Conservation (phyloP, 2,113 vertebrate genomes). For the Microcebus murinus region DNA sequence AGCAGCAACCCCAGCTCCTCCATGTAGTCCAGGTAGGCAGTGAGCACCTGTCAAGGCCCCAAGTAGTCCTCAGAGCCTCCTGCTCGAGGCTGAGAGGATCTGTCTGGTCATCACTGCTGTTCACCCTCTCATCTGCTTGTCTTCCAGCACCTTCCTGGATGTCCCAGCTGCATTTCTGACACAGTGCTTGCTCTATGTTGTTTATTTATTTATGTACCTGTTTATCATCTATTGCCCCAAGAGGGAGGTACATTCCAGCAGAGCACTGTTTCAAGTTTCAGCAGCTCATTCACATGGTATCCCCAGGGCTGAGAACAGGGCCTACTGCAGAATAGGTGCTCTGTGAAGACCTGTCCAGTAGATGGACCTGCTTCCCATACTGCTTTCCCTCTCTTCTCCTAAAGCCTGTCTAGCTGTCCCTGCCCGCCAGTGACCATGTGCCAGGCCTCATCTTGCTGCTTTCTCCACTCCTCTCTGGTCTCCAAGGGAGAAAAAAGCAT, state of each 20-base stretch:
- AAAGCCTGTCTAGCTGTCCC: background rate
- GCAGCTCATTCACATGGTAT: background rate
- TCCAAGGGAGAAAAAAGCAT: background rate
- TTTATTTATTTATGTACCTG: background rate
- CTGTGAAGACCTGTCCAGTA: background rate
- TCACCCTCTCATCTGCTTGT: background rate
- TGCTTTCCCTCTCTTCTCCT: background rate
- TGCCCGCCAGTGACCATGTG: background rate
- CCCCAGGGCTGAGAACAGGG: background rate
- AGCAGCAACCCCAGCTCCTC: slow-evolving; percentile 94
- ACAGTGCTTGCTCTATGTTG: background rate
- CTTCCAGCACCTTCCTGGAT: background rate
- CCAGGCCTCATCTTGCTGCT: slow-evolving; percentile 2
- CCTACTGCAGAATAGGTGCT: background rate
- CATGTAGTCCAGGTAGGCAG: slow-evolving; percentile 97
- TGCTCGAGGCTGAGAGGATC: background rate
- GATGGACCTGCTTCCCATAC: background rate
- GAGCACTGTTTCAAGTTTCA: background rate
- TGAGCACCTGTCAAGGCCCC: slow-evolving; percentile 87
- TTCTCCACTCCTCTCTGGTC: background rate
- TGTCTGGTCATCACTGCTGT: background rate
- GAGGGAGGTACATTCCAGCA: background rate
- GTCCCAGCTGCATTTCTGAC: background rate
- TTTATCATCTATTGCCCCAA: background rate
- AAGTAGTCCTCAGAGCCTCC: background rate